A percentile compares a stretch with the other conserved stretches of the same genome.
phyloP scores from a whole-genome alignment of 2,888 invertebrate genomes.

The Luffia ferchaultella region DNA sequence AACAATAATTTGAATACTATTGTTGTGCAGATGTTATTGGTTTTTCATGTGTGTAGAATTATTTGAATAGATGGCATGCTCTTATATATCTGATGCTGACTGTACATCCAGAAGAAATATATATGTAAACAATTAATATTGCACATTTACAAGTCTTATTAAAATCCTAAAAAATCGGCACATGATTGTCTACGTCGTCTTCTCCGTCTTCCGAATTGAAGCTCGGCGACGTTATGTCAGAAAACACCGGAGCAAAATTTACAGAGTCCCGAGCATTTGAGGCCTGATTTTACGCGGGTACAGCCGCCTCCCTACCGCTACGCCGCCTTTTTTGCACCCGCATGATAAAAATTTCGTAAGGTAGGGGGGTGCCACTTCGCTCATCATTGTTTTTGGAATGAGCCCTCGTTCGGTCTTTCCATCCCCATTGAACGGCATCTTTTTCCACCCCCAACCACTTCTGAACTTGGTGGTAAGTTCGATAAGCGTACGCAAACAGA shows the following conservation, averaged over 20 bases:
- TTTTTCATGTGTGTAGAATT: too few species aligned
- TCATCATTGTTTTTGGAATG: conserved; percentile 4
- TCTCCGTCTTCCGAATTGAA: conserved; percentile 4
- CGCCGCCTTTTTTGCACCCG: conserved; percentile 1
- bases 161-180: conserved; percentile 1
- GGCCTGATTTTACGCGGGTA: conserved; percentile 5
- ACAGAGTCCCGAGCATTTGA: conserved; percentile 6
- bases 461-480: conserved; percentile 6
- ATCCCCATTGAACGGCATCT: conserved; percentile 1
- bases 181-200: conserved; percentile 4
- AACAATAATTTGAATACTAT: too few species aligned
- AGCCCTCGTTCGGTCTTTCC: conserved; percentile 4
- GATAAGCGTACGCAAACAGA: conserved; percentile 1
- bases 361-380: conserved; percentile 3
- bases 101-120: not conserved
- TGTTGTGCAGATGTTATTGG: too few species aligned
- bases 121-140: not conserved
- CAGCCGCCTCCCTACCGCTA: conserved; percentile 4
- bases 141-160: not conserved
- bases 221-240: conserved; percentile 3
- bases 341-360: conserved; percentile 3
- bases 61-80: too few species aligned
- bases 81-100: too few species aligned
- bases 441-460: conserved; percentile 6
- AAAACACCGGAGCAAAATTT: conserved; percentile 4